Evolutionary conservation across 2,888 invertebrate genomes (phyloP), one percentile per base, ranked within the genome.

Genomic region (Callimorpha dominula): DNA sequence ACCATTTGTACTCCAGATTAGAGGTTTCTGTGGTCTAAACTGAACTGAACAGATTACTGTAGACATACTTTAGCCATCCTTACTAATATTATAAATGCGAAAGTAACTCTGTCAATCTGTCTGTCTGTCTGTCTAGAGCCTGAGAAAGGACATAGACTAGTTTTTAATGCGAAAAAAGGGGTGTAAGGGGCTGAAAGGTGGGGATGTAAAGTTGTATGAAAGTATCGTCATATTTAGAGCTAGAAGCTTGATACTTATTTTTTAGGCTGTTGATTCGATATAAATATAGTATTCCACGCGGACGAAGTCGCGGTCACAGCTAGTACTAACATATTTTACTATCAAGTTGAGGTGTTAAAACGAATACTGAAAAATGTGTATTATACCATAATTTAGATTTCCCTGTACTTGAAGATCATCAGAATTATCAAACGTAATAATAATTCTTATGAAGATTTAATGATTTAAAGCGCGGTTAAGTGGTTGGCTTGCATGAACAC

Each of bases 401-500:
- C 5, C 20, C 50, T 49, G 14, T 40, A 40, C 17, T 31, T 49
- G 11, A 20, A 63, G 5, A 52, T 52, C 52, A 64, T 31, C 42
- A 64, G 43, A 50, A 65, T 40, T 72, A 54, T 63, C 31, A 52
- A 52, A 63, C 65, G 46, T 52, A 65, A 49, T 49, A 65, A 52
- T 64, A 8, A 63, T n/a, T 74, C 2, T 60, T 31, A 62, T 62
- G 42, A 60, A 65, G 50, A 57, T 42, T 73, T 62, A 43, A 72
- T 49, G 60, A 60, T 71, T 73, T 78, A 72, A 65, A 60, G 64
- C 64, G 52, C 65, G 71, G 75, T 75, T 77, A 75, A 81, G 74
- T 84, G 84, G 77, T 75, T 80, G 81, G 82, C 76, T 81, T 81
- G 81, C 84, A 81, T 81, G 85, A 79, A 78, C 72, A 74, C 70